Evolutionary conservation across 2,888 invertebrate genomes (phyloP), one percentile per base, ranked within the genome.

Genomic region (Protophormia terraenovae): DNA sequence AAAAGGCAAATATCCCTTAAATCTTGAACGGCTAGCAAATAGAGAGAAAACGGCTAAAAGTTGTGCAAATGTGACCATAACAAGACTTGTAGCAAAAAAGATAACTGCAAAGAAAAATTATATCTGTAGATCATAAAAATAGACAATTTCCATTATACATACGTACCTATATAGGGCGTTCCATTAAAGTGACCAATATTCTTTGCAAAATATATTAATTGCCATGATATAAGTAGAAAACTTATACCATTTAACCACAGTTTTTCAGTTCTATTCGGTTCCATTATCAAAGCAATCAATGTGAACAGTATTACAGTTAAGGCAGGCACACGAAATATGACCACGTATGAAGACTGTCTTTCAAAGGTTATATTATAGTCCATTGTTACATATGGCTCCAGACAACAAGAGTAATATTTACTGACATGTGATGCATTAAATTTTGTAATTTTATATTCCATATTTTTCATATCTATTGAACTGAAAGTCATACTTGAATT

Each of bases 221-320:
- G 94, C 73, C 95, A 89, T 24, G 93, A 93, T 67, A 94, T 94
- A 38, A 95, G 93, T 10, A 95, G 88, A 3, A 94, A 92, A 29
- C 94, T 94, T 60, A 94, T 92, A 10, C 94, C 94, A 86, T 94
- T 94, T 12, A 95, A 88, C 19, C 94, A 91, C 29, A 95, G 92
- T 90, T 95, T 95, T 89, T 95, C 95, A 3, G 94, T 94, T 50
- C 95, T 93, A 84, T 94, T 93, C 0, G 95, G 94, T 6, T 95
- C 95, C 60, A 95, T 88, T 94, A 94, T 94, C 89, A 95, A 95
- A 6, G 93, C 93, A 27, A 94, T 90, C 79, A 95, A 89, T 0
- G 94, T 94, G 88, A 95, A 89, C 29, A 94, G 89, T 7, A 94
- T 94, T 50, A 95, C 93, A 60, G 94, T 94, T 93, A 91, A 67